phyloP scores from a whole-genome alignment of 1,140 invertebrate genomes.

The Penaeus indicus region DNA sequence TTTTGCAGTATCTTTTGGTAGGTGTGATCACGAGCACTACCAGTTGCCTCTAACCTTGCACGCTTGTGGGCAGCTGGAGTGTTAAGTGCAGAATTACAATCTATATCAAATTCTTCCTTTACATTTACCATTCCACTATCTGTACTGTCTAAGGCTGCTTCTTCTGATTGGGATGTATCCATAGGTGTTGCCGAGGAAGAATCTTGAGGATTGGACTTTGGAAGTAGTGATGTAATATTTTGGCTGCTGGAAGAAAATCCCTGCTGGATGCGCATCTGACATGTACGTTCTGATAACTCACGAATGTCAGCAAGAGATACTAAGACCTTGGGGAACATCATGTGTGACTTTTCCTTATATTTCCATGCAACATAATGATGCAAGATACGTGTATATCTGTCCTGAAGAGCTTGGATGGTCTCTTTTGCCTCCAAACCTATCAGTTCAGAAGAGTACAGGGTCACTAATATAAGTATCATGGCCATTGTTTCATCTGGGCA shows the following conservation, averaged over 20 bases:
- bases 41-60: conserved; percentile 32
- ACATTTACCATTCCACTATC: conserved; percentile 5
- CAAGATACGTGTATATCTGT: conserved; percentile 63
- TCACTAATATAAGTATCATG: conserved; percentile 65
- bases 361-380: conserved; percentile 62
- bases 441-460: conserved; percentile 65
- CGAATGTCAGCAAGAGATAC: conserved; percentile 65
- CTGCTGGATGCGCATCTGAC: conserved; percentile 57
- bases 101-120: conserved; percentile 46
- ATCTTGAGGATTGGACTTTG: background rate
- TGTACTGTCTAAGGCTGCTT: background rate
- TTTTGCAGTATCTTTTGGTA: conserved; percentile 59
- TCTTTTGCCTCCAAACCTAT: conserved; percentile 62
- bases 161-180: conserved; percentile 38
- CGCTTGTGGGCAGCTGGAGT: conserved; percentile 40
- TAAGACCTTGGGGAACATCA: conserved; percentile 66
- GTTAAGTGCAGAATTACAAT: conserved; percentile 15
- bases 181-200: conserved; percentile 24
- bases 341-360: conserved; percentile 59
- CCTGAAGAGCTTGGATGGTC: conserved; percentile 64
- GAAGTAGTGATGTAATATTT: background rate
- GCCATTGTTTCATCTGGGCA: conserved; percentile 66
- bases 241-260: conserved; percentile 16
- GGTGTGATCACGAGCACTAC: conserved; percentile 42
- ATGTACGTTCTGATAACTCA: conserved; percentile 63